Percentiles rank a stretch among this genome's conserved stretches.
phyloP scores from a whole-genome alignment of 2,888 invertebrate species.

The Campoletis raptor region DNA sequence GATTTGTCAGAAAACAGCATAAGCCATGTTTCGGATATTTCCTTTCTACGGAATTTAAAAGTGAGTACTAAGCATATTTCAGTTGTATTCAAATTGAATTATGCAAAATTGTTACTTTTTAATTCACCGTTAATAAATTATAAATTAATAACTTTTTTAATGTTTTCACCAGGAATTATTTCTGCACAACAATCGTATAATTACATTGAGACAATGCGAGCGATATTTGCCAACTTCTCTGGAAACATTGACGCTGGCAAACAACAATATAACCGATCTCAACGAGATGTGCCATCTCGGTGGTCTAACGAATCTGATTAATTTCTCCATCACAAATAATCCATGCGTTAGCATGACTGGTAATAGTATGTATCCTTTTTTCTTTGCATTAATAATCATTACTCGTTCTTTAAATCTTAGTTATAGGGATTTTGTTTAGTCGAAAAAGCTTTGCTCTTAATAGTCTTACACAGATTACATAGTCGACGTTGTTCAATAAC shows the following conservation, averaged over 20 bases:
- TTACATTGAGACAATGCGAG: slow-evolving; percentile 93
- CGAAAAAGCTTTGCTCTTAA: slow-evolving; percentile 29
- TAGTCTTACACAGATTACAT: slow-evolving; percentile 9
- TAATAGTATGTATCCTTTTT: slow-evolving; percentile 92
- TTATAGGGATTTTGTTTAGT: slow-evolving; percentile 23
- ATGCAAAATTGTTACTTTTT: background rate
- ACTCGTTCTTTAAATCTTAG: slow-evolving; percentile 8
- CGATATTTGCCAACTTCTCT: slow-evolving; percentile 92
- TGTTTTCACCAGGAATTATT: slow-evolving; percentile 89
- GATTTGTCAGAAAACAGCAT: slow-evolving; percentile 97
- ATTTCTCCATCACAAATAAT: slow-evolving; percentile 94
- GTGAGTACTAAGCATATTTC: slow-evolving; percentile 85
- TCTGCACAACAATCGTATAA: slow-evolving; percentile 94
- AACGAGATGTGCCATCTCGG: slow-evolving; percentile 94
- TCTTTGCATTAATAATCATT: background rate
- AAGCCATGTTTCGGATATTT: slow-evolving; percentile 93
- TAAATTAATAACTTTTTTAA: background rate
- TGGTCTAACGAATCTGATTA: slow-evolving; percentile 91
- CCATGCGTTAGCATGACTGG: slow-evolving; percentile 94
- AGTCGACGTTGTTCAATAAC: slow-evolving; percentile 9
- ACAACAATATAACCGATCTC: slow-evolving; percentile 93
- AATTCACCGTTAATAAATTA: background rate
- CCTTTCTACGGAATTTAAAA: slow-evolving; percentile 93
- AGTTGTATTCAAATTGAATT: background rate
- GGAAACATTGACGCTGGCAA: slow-evolving; percentile 91